phyloP scores from a whole-genome alignment of 2,797 vertebrate species.

The Neosilurus mollespiculum region DNA sequence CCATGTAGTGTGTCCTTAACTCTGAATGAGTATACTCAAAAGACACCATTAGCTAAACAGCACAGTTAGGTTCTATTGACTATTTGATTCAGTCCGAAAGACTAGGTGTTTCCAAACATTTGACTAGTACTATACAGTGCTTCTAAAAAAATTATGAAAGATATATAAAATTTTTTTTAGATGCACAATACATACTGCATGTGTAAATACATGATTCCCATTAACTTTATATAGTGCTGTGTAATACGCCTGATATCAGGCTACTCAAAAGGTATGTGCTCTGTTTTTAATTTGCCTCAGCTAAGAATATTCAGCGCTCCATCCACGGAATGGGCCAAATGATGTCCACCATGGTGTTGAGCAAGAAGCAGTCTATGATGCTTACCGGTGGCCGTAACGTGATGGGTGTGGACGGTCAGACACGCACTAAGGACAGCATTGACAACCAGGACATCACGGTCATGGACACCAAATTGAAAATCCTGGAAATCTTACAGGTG shows the following conservation, averaged over 20 bases:
- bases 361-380: conserved; percentile 89
- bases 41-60: no score
- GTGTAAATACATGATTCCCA: neutral
- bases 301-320: conserved; percentile 89
- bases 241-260: neutral
- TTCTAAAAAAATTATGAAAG: no score
- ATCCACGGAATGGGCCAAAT: conserved; percentile 97
- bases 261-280: neutral
- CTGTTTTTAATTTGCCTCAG: conserved; percentile 62
- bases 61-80: no score
- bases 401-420: conserved; percentile 72
- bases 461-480: conserved; percentile 99
- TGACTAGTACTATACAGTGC: no score
- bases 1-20: no score
- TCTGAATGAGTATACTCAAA: no score
- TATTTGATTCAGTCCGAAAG: no score
- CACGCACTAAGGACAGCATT: conserved; percentile 82
- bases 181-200: no score
- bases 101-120: no score
- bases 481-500: conserved; percentile 95
- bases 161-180: no score
- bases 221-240: neutral
- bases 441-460: conserved; percentile 90
- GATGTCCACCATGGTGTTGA: conserved; percentile 98
- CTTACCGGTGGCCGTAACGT: conserved; percentile 67